A percentile compares a stretch with the other conserved stretches of the same genome.
These are phyloP conservation scores for Polyommatus icarus DNA, from an alignment of 2,888 invertebrate species.

Conservation along the genomic window DNA sequence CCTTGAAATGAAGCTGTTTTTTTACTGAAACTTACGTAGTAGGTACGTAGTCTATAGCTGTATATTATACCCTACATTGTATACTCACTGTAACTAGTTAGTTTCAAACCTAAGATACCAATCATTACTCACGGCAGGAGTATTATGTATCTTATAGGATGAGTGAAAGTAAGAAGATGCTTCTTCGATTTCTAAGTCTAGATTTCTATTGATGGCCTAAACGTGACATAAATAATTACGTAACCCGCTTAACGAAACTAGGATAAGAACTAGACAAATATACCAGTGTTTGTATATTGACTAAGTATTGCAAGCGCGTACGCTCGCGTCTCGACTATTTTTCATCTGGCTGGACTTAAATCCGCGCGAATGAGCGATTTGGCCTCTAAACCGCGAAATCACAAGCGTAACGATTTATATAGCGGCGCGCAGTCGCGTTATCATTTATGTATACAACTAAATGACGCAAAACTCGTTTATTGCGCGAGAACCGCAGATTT, in stretches of 20 bases:
- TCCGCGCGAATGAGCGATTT: too few species aligned
- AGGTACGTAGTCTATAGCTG: background rate
- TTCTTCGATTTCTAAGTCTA: conserved; percentile 37
- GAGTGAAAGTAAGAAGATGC: conserved; percentile 40
- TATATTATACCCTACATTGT: background rate
- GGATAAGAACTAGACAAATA: conserved; percentile 10
- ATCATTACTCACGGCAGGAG: conserved; percentile 30
- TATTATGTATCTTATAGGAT: conserved; percentile 35
- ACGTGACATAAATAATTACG: conserved; percentile 39
- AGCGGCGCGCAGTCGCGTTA: too few species aligned
- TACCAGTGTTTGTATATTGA: conserved; percentile 8
- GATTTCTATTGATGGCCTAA: conserved; percentile 40
- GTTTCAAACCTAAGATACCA: background rate
- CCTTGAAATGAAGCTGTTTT: background rate
- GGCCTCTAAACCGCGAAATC: too few species aligned
- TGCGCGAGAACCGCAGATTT: too few species aligned
- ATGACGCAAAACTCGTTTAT: too few species aligned
- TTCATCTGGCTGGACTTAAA: background rate
- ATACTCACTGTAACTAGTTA: background rate
- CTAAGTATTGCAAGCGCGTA: background rate
- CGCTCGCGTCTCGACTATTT: background rate
- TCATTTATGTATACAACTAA: too few species aligned
- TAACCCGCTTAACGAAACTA: conserved; percentile 33
- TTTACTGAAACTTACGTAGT: background rate
- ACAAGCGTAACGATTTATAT: too few species aligned